Evolutionary conservation across 2,797 vertebrate species (phyloP), one percentile per base, ranked within the genome.

Genomic region (Argya squamiceps): DNA sequence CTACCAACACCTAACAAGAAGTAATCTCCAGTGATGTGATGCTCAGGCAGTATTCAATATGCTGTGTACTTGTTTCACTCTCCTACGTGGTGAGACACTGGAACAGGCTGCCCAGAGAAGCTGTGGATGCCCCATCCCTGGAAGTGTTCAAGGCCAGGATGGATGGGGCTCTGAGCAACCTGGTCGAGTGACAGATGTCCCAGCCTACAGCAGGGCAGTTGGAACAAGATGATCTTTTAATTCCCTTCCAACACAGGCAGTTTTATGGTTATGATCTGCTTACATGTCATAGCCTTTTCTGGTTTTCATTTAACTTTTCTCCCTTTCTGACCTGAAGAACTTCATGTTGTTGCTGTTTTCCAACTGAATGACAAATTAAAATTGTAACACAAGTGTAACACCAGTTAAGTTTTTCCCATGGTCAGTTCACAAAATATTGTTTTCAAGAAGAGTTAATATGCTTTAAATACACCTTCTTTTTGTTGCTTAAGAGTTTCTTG

Each of bases 191-290:
- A 22, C 50, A 50, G 4, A 10, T 37, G 29, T 22, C 11, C 32
- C 49, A 44, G 23, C 11, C 11, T 37, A 44, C 0, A 0, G 5
- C 6, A 44, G 21, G 20, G 27, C 11, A 58, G 20, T 1, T 69
- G 49, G n/a, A 53, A 16, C 20, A 15, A 15, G 37, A 8, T 30
- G 14, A 56, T 22, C 27, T n/a, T 69, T 56, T 22, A 37, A 36
- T 43, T 50, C 11, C 29, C 11, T 70, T 63, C 50, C 29, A 50
- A 50, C 24, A 18, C 8, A 56, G 10, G 16, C 12, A 44, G 20
- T 44, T 58, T 36, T 30, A 8, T 44, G 24, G 22, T 16, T 63
- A 13, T 26, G 17, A 18, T 74, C 39, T 82, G 14, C 20, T 87
- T 65, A 5, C 5, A 53, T 24, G 6, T 16, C 37, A 20, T 32